Evolutionary conservation across 2,113 vertebrate species (phyloP).

Genomic region (Stegastes partitus): DNA sequence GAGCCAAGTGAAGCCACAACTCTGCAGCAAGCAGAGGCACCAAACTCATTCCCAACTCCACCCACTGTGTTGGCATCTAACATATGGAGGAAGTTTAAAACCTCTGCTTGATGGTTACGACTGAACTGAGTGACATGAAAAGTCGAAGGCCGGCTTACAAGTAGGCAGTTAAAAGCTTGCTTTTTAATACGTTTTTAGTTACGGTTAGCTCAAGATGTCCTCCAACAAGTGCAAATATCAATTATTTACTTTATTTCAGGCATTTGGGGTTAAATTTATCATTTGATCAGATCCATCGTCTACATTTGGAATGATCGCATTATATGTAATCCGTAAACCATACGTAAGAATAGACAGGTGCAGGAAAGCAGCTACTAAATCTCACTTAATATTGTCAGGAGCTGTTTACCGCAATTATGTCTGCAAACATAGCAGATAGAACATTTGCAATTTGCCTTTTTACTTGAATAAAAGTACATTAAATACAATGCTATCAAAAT

Average conservation of each 20-base stretch:
- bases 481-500: no score
- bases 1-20: slow-evolving; percentile 59
- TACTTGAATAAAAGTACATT: no score
- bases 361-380: not conserved
- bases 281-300: not conserved
- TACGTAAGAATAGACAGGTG: no score
- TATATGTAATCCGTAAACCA: no score
- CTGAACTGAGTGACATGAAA: slow-evolving; percentile 30
- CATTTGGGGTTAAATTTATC: not conserved
- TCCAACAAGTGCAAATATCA: not conserved
- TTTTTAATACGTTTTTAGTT: not conserved
- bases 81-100: slow-evolving; percentile 37
- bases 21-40: slow-evolving; percentile 43
- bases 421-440: not conserved
- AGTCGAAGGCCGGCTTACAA: not conserved
- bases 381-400: no score
- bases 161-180: slow-evolving; percentile 1
- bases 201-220: not conserved
- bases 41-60: slow-evolving; percentile 36
- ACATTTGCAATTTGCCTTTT: no score
- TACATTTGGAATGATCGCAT: not conserved
- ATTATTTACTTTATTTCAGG: not conserved
- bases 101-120: slow-evolving; percentile 27
- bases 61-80: slow-evolving; percentile 48
- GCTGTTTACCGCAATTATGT: not conserved